phyloP scores from a whole-genome alignment of 2,888 invertebrate genomes.

The Drosophila siamana region DNA sequence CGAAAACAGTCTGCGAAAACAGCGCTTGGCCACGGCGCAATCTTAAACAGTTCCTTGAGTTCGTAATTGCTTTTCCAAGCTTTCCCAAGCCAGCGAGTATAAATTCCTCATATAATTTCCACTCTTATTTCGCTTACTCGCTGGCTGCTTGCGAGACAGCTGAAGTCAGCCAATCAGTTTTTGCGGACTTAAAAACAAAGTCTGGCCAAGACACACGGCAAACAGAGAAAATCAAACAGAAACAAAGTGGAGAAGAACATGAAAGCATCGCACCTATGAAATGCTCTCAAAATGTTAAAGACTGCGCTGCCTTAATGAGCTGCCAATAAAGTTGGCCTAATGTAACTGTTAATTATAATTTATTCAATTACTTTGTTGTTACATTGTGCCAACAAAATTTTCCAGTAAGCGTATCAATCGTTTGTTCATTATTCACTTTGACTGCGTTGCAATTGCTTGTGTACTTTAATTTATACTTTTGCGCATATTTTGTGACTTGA shows the following conservation, averaged over 20 bases:
- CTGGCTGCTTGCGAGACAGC: conserved; percentile 12
- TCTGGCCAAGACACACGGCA: neutral
- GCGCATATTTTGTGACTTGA: too few species aligned
- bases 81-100: conserved; percentile 23
- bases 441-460: too few species aligned
- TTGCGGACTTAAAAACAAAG: conserved; percentile 36
- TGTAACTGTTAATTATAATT: conserved; percentile 2
- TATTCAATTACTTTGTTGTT: neutral
- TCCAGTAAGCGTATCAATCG: too few species aligned
- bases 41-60: conserved; percentile 39
- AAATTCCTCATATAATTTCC: conserved; percentile 54
- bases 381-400: neutral
- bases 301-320: conserved; percentile 2
- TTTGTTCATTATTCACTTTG: too few species aligned
- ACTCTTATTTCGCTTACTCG: conserved; percentile 17
- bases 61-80: conserved; percentile 46
- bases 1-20: conserved; percentile 27
- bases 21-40: conserved; percentile 29
- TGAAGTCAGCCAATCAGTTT: conserved; percentile 17
- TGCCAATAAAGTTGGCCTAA: conserved; percentile 4
- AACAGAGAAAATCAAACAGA: neutral
- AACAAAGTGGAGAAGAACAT: neutral
- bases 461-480: too few species aligned
- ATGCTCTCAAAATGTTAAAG: conserved; percentile 4
- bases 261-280: conserved; percentile 21